phyloP scores from a whole-genome alignment of 2,888 invertebrate genomes.

The Idaea biselata region DNA sequence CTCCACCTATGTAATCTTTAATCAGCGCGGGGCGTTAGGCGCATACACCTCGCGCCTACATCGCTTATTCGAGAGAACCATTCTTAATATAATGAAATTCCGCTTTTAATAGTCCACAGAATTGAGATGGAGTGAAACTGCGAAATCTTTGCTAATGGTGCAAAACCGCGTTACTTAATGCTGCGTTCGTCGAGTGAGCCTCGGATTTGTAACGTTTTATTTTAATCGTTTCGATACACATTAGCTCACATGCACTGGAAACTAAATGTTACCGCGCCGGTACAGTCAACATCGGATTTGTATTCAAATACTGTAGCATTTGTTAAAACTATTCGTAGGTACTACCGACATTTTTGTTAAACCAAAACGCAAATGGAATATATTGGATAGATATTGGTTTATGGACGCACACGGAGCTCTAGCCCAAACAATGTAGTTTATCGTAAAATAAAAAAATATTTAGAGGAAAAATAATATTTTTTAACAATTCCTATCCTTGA shows the following conservation, averaged over 20 bases:
- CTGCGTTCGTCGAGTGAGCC: conserved; percentile 24
- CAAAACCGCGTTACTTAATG: conserved; percentile 62
- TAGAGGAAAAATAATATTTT: neutral
- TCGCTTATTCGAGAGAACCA: conserved; percentile 59
- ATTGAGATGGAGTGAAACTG: conserved; percentile 65
- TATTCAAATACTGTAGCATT: conserved; percentile 9
- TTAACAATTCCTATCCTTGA: neutral
- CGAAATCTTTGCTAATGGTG: conserved; percentile 65
- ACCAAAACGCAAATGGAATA: neutral
- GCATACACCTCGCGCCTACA: conserved; percentile 45
- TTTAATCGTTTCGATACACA: neutral
- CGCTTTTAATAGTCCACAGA: conserved; percentile 61
- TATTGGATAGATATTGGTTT: neutral
- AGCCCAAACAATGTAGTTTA: neutral
- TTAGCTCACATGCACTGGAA: conserved; percentile 11
- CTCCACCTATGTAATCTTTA: conserved; percentile 54
- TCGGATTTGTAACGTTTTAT: neutral
- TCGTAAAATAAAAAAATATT: neutral
- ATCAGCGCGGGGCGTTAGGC: conserved; percentile 48
- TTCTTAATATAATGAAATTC: conserved; percentile 68
- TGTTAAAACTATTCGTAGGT: conserved; percentile 6
- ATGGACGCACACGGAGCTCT: neutral
- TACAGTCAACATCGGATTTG: neutral
- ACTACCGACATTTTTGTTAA: neutral
- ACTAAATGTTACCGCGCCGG: conserved; percentile 4